phyloP scores from a whole-genome alignment of 2,797 vertebrate species.

The Mus caroli region DNA sequence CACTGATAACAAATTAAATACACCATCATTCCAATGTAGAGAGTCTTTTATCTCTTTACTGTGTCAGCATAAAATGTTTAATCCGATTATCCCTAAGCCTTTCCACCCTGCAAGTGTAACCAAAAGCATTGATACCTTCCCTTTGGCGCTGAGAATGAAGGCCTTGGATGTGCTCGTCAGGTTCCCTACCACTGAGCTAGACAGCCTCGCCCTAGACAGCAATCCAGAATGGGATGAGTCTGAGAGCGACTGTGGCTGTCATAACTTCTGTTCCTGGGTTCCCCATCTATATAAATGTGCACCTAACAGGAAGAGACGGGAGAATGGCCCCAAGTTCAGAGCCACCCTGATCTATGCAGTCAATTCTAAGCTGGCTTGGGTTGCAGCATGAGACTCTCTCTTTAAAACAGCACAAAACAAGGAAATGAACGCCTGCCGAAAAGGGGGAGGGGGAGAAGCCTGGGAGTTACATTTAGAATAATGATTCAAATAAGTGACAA shows the following conservation, averaged over 20 bases:
- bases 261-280: not conserved
- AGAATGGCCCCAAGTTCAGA: not conserved
- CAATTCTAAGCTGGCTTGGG: not conserved
- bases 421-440: not conserved
- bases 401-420: not conserved
- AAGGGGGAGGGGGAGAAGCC: not conserved
- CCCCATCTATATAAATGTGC: not conserved
- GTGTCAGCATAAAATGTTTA: slow-evolving; percentile 21
- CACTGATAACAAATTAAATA: not conserved
- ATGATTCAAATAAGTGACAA: not conserved
- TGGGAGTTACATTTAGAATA: not conserved
- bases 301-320: not conserved
- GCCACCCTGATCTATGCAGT: not conserved
- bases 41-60: slow-evolving; percentile 30
- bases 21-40: not conserved
- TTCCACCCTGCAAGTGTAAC: not conserved
- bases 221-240: not conserved
- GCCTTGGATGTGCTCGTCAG: not conserved
- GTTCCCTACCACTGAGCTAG: not conserved
- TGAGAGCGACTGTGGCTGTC: not conserved
- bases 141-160: not conserved
- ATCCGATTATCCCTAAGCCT: not conserved
- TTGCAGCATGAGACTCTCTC: not conserved
- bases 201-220: not conserved
- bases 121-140: not conserved